phyloP scores from a whole-genome alignment of 2,797 vertebrate genomes.

The Percopsis omiscomaycus region DNA sequence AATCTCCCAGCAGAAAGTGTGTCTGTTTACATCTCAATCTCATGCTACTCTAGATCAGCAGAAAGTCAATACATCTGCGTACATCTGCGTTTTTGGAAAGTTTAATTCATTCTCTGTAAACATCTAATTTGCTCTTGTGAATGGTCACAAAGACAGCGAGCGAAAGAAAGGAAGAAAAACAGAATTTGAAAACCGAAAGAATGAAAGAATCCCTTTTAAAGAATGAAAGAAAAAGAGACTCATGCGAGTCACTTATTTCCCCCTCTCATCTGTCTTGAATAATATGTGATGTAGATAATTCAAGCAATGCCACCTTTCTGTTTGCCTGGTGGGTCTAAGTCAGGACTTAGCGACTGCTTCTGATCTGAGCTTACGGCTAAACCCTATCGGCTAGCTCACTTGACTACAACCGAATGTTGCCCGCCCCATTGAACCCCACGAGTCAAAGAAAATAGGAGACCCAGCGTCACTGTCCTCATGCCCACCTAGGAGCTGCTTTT shows the following conservation, averaged over 20 bases:
- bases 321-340: conserved; percentile 14
- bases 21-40: conserved; percentile 41
- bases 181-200: not conserved
- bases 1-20: conserved; percentile 37
- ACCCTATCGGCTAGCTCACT: conserved; percentile 32
- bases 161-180: not conserved
- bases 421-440: conserved; percentile 13
- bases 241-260: not conserved
- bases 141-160: conserved; percentile 5
- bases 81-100: conserved; percentile 21
- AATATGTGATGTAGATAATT: not conserved
- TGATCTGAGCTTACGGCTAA: conserved; percentile 48
- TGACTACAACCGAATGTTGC: conserved; percentile 55
- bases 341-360: conserved; percentile 41
- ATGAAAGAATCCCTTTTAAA: not conserved
- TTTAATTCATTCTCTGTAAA: conserved; percentile 27
- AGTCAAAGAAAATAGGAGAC: conserved; percentile 54
- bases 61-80: conserved; percentile 30
- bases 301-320: not conserved
- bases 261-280: not conserved
- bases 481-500: conserved; percentile 60
- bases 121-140: conserved; percentile 16
- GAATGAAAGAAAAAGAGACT: not conserved
- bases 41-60: conserved; percentile 40
- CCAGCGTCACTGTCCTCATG: conserved; percentile 55